A percentile compares a stretch with the other conserved stretches of the same genome.
Evolutionary conservation across 1,140 invertebrate genomes (phyloP).

Genomic region (Planococcus citri): DNA sequence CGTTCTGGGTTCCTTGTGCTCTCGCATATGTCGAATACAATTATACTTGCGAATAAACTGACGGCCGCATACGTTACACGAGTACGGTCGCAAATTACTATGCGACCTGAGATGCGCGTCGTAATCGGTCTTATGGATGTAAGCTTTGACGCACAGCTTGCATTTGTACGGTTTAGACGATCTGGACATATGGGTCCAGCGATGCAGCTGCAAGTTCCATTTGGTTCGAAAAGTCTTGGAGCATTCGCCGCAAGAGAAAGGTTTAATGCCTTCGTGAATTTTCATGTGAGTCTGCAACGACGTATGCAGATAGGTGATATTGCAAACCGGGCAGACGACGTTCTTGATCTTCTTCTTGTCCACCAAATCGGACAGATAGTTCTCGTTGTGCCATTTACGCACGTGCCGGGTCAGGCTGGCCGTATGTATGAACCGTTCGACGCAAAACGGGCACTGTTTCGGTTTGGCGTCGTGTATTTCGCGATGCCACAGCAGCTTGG

Average conservation of each 20-base stretch:
- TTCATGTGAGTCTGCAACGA: slow-evolving; percentile 68
- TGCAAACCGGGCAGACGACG: slow-evolving; percentile 65
- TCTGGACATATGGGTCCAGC: slow-evolving; percentile 74
- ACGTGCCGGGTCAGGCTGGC: slow-evolving; percentile 71
- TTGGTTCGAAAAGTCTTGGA: slow-evolving; percentile 74
- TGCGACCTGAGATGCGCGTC: slow-evolving; percentile 73
- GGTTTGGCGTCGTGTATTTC: slow-evolving; percentile 70
- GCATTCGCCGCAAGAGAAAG: slow-evolving; percentile 66
- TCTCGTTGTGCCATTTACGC: slow-evolving; percentile 59
- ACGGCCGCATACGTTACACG: slow-evolving; percentile 84
- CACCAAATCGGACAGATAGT: slow-evolving; percentile 48
- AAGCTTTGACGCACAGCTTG: slow-evolving; percentile 65
- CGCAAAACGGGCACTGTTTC: slow-evolving; percentile 68
- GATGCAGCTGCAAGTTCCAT: slow-evolving; percentile 76
- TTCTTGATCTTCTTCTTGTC: slow-evolving; percentile 45
- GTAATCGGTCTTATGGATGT: slow-evolving; percentile 63
- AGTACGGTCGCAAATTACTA: slow-evolving; percentile 65
- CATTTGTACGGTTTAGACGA: slow-evolving; percentile 76
- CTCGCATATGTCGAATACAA: slow-evolving; percentile 75
- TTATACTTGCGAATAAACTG: slow-evolving; percentile 89
- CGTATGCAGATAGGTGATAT: slow-evolving; percentile 59
- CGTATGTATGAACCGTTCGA: slow-evolving; percentile 68
- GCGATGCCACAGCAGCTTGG: slow-evolving; percentile 69
- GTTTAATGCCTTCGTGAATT: slow-evolving; percentile 58
- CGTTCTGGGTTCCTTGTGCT: slow-evolving; percentile 66